These are phyloP conservation scores for Ictalurus furcatus DNA, from an alignment of 2,113 vertebrate species.

Conservation along the genomic window DNA sequence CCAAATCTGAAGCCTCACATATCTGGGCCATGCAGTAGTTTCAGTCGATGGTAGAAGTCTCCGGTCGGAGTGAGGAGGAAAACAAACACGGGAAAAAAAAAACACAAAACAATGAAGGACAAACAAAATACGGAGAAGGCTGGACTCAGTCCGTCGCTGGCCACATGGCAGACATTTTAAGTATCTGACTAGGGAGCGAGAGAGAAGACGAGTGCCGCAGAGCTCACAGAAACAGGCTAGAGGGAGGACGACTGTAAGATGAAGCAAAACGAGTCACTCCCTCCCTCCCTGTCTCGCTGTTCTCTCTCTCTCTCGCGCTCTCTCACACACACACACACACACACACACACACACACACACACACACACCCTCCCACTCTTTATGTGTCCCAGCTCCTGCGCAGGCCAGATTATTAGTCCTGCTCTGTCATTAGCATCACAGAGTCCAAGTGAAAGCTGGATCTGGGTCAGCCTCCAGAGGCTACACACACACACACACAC, in stretches of 20 bases:
- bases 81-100: not conserved
- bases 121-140: constrained; percentile 37
- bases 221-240: constrained; percentile 47
- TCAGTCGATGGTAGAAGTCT: not conserved
- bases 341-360: constrained; percentile 35
- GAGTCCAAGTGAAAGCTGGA: constrained; percentile 41
- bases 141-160: constrained; percentile 44
- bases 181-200: constrained; percentile 62
- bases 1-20: not conserved
- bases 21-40: not conserved
- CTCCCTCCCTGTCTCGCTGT: constrained; percentile 33
- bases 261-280: constrained; percentile 38
- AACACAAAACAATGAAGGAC: not conserved
- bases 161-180: constrained; percentile 77
- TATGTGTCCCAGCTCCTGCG: constrained; percentile 18
- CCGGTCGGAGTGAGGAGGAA: not conserved
- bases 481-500: constrained; percentile 65
- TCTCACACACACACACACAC: constrained; percentile 29
- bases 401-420: constrained; percentile 42
- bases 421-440: constrained; percentile 31
- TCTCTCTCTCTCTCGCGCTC: constrained; percentile 23
- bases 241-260: constrained; percentile 43
- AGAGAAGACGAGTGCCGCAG: constrained; percentile 50
- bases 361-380: constrained; percentile 8
- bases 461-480: constrained; percentile 49